These are phyloP conservation scores for Sciurus vulgaris DNA, from an alignment of 2,797 vertebrate species.

Conservation along the genomic window DNA sequence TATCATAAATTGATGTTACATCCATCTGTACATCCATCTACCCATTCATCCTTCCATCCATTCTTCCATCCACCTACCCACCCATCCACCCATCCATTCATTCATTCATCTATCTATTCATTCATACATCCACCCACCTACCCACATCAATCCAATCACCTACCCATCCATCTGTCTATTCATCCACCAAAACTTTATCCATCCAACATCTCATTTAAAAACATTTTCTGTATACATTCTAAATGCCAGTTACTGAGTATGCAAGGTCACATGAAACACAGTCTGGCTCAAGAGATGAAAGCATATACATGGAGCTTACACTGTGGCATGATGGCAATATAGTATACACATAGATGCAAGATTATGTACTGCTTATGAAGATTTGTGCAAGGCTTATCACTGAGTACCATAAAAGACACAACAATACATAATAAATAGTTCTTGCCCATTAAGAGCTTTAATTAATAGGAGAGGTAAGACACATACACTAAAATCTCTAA, in stretches of 20 bases:
- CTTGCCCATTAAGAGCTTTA: not conserved
- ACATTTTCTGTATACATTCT: not conserved
- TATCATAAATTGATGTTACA: not conserved
- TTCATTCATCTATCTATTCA: no score
- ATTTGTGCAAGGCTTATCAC: not conserved
- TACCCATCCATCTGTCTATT: no score
- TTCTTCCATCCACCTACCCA: not conserved
- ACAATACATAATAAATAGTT: not conserved
- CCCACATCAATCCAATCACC: no score
- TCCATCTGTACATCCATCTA: not conserved
- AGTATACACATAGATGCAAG: not conserved
- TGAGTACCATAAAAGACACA: not conserved
- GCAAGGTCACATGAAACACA: not conserved
- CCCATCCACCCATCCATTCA: not conserved
- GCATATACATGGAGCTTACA: not conserved
- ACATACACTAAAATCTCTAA: not conserved
- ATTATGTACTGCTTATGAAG: not conserved
- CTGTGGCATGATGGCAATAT: not conserved
- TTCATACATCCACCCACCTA: not conserved
- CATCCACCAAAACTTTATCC: not conserved
- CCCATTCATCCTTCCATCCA: no score
- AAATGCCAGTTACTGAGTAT: not conserved
- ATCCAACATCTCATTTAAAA: constrained; percentile 1
- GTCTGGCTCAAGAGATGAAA: not conserved
- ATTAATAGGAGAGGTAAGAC: constrained; percentile 38